These are phyloP conservation scores for Polyergus mexicanus DNA, from an alignment of 1,140 invertebrate species.

Conservation along the genomic window DNA sequence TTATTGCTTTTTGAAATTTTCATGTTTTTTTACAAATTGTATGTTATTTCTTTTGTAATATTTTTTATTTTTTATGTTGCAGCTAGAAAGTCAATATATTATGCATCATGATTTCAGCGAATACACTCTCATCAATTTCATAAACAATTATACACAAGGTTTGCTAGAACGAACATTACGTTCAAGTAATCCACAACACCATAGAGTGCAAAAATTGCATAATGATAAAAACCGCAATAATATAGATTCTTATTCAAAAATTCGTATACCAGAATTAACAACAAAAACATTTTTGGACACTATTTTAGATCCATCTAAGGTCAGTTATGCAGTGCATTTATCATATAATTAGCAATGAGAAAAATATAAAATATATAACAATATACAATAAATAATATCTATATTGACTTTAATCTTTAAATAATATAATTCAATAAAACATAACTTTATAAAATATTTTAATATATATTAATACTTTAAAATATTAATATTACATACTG, in stretches of 20 bases:
- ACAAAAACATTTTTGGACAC: slow-evolving; percentile 86
- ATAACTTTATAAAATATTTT: not conserved
- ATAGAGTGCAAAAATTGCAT: slow-evolving; percentile 72
- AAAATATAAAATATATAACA: not conserved
- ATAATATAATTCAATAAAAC: not conserved
- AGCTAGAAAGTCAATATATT: slow-evolving; percentile 91
- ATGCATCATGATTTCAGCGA: slow-evolving; percentile 88
- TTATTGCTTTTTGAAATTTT: not conserved
- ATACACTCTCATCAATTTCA: slow-evolving; percentile 88
- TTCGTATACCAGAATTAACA: slow-evolving; percentile 88
- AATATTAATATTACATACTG: slow-evolving; percentile 2
- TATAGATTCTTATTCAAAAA: slow-evolving; percentile 63
- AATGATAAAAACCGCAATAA: slow-evolving; percentile 71
- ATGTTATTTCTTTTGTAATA: not conserved
- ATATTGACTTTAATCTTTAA: not conserved
- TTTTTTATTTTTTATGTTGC: slow-evolving; percentile 78
- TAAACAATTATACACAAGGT: slow-evolving; percentile 89
- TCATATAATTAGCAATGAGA: not conserved
- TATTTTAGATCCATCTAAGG: slow-evolving; percentile 83
- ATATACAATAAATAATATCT: slow-evolving; percentile 67
- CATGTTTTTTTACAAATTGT: not conserved
- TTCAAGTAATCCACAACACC: slow-evolving; percentile 78
- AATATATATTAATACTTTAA: no score
- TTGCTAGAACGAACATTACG: slow-evolving; percentile 87
- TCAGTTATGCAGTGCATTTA: slow-evolving; percentile 53